Evolutionary conservation across 2,797 vertebrate species (phyloP), one percentile per base, ranked within the genome.

Genomic region (Remorina albescens): DNA sequence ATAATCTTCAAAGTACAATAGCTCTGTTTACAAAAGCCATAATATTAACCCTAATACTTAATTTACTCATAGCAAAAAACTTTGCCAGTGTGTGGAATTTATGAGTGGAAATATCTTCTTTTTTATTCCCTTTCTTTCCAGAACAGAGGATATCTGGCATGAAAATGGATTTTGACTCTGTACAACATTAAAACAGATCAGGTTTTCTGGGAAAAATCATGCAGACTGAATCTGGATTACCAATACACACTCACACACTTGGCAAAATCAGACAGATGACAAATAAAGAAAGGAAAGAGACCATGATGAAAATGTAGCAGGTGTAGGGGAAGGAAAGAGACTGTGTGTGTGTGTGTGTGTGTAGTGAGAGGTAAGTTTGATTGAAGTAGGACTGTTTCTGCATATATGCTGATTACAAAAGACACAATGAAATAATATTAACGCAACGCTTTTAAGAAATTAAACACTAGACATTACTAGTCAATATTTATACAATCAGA

Each of bases 231-330:
- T 36, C 23, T 49, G 46, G 74, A 37, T 41, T 47, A 28, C 50
- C 30, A 54, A 55, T 2, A 5, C 49, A 47, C 25, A 44, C 23
- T 21, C 8, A 44, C 18, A 30, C 36, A 39, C 28, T 63, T 25
- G 39, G 26, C 44, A 11, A 44, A 64, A 49, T 26, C 54, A 65
- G 53, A 70, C 73, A 49, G n/a, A 67, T 56, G 59, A 75, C 30
- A 77, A 65, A 74, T 46, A 19, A 61, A 58, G 53, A 68, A 64
- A 69, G 37, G 10, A 23, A 70, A 70, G 46, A 39, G 16, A 28
- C 6, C 4, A 51, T 55, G 70, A 79, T 81, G 32, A 56, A 88
- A 81, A 44, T 23, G 23, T 8, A 56, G 11, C 74, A 90, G 67
- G 56, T 66, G 61, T 25, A 49, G 30, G n/a, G 47, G 56, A 53